Evolutionary conservation across 2,888 invertebrate genomes (phyloP), one percentile per base, ranked within the genome.

Genomic region (Aleiodes testaceus): DNA sequence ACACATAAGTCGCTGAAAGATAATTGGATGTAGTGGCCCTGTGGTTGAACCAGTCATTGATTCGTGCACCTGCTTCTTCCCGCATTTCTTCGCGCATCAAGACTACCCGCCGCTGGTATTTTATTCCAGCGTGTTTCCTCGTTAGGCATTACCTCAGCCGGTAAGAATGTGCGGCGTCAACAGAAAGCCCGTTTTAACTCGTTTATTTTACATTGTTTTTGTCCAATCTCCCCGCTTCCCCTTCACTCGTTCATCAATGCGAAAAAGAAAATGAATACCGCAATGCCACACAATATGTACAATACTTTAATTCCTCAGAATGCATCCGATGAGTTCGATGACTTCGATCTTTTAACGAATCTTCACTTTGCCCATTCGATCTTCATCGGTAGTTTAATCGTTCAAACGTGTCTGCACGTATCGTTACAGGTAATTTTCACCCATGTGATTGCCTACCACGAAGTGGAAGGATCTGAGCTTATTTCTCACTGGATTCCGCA

Each of bases 31-130:
- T 65, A 72, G 74, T 63, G 36, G 66, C 18, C 42, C 42, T 18
- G 36, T 44, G 68, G 50, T 64, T 53, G 69, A 70, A 73, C 45
- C 73, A 76, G 75, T 71, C 82, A 78, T 79, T 79, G 79, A 79
- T 80, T 78, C 77, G 75, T 69, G 76, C 75, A 79, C 79, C 79
- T 80, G 79, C 79, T 76, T 26, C 76, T 71, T 72, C 79, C 74
- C 77, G 76, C 79, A 79, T 79, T 77, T 76, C 74, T 72, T 36
- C 66, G 72, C 77, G 66, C 70, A 74, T 66, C 67, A 72, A 61
- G 69, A 42, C 70, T 71, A 72, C 68, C 75, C 72, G 14, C 36
- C 5, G 73, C 74, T 75, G 75, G 72, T 78, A 77, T 77, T 79
- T 76, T 77, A 78, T 76, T 75, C 52, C 70, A 73, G 7, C 7